A percentile compares a stretch with the other conserved stretches of the same genome.
phyloP scores from a whole-genome alignment of 2,113 vertebrate genomes.

The Pedionomus torquatus region DNA sequence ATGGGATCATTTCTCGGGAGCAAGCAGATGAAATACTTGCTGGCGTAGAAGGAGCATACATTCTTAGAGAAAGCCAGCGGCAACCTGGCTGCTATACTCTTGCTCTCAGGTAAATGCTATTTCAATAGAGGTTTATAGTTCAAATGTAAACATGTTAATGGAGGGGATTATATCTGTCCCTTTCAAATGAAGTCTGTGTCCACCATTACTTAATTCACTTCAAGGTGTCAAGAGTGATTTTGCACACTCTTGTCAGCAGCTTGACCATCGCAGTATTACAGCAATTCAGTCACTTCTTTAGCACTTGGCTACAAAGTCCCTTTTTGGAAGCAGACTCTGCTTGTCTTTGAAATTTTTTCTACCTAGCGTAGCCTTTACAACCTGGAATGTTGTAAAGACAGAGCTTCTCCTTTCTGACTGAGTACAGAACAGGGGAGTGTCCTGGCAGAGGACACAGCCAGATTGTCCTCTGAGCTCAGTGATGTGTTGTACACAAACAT shows the following conservation, averaged over 20 bases:
- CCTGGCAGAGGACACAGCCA: not conserved
- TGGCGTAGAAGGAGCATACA: conserved; percentile 90
- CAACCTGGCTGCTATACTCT: conserved; percentile 95
- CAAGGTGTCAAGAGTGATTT: not conserved
- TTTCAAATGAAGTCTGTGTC: not conserved
- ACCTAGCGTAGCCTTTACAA: not conserved
- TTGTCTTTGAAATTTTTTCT: not conserved
- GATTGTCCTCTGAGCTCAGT: not conserved
- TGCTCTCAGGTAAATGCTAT: conserved; percentile 86
- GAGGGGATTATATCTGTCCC: not conserved
- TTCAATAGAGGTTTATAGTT: not conserved
- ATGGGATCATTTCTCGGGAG: conserved; percentile 94
- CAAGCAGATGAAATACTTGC: conserved; percentile 90
- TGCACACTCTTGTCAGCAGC: not conserved
- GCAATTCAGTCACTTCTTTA: not conserved
- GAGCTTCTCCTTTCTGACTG: not conserved
- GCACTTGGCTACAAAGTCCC: not conserved
- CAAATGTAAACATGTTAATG: not conserved
- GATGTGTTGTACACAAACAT: not conserved
- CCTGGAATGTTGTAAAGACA: not conserved
- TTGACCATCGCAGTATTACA: not conserved
- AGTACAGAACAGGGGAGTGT: not conserved
- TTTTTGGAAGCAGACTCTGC: not conserved
- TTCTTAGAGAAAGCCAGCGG: conserved; percentile 96
- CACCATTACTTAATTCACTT: fast-evolving